Evolutionary conservation across 2,888 invertebrate species (phyloP).

Genomic region (Eurytoma adleriae): DNA sequence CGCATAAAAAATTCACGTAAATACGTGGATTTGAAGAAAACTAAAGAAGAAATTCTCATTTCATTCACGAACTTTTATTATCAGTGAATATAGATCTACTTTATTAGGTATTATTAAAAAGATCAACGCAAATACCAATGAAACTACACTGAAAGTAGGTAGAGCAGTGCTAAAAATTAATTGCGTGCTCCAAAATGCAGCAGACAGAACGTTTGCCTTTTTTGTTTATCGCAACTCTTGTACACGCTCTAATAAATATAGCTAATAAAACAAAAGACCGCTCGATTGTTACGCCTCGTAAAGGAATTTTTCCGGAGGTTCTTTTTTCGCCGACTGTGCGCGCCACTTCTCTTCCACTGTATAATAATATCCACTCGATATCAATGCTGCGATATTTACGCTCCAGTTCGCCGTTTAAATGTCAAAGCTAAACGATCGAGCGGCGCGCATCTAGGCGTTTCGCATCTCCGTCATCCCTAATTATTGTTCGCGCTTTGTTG

Average conservation of each 20-base stretch:
- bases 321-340: neutral
- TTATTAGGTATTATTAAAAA: too few relatives aligned
- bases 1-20: too few relatives aligned
- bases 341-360: neutral
- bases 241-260: neutral
- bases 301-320: neutral
- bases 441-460: neutral
- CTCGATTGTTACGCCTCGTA: neutral
- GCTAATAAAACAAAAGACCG: neutral
- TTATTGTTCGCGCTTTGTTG: conserved; percentile 5
- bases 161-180: too few relatives aligned
- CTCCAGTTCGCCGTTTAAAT: neutral
- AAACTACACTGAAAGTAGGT: too few relatives aligned
- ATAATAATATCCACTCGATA: neutral
- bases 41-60: too few relatives aligned
- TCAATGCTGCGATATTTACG: neutral
- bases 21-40: too few relatives aligned
- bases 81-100: too few relatives aligned
- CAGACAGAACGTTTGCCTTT: too few relatives aligned
- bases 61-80: too few relatives aligned
- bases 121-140: too few relatives aligned
- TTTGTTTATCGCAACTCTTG: neutral
- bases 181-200: too few relatives aligned
- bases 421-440: too few relatives aligned
- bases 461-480: neutral